Percentiles rank a stretch among this genome's conserved stretches.
These are phyloP conservation scores for Oncorhynchus nerka DNA, from an alignment of 2,113 vertebrate genomes.

Conservation along the genomic window DNA sequence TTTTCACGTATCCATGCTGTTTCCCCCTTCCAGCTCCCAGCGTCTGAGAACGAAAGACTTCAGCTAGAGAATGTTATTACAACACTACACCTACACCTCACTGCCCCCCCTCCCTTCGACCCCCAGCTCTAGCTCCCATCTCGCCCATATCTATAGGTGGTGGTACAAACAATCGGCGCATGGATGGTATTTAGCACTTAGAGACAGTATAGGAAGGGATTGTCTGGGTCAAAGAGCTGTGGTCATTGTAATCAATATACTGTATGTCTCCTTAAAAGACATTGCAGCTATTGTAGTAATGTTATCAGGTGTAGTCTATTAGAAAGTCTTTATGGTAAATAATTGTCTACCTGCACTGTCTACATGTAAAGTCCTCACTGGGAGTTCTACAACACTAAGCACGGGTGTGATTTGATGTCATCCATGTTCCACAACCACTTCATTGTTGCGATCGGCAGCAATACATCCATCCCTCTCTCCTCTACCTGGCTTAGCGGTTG, in stretches of 20 bases:
- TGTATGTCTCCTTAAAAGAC: not conserved
- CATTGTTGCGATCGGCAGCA: too few relatives aligned
- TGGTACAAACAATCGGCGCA: constrained; percentile 50
- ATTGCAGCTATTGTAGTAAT: constrained; percentile 39
- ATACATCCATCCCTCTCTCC: too few relatives aligned
- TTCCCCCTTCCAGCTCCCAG: not conserved
- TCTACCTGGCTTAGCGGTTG: constrained; percentile 10
- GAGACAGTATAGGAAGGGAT: constrained; percentile 17
- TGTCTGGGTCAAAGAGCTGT: constrained; percentile 41
- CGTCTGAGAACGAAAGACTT: constrained; percentile 47
- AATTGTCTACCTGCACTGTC: constrained; percentile 37
- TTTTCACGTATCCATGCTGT: not conserved
- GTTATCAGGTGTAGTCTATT: constrained; percentile 29
- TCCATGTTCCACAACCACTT: not conserved
- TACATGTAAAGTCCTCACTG: not conserved
- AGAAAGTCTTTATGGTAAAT: constrained; percentile 12
- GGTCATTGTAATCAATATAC: constrained; percentile 11
- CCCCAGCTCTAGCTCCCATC: constrained; percentile 20
- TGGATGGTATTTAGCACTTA: constrained; percentile 68
- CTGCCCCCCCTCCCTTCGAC: constrained; percentile 49
- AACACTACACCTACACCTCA: constrained; percentile 66
- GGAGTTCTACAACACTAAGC: constrained; percentile 34
- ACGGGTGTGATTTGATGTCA: constrained; percentile 6
- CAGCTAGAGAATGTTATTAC: constrained; percentile 72
- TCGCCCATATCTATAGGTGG: constrained; percentile 33